A percentile compares a stretch with the other conserved stretches of the same genome.
Conservation (phyloP, 2,888 invertebrate species). For the Aproaerema taeniolella region DNA sequence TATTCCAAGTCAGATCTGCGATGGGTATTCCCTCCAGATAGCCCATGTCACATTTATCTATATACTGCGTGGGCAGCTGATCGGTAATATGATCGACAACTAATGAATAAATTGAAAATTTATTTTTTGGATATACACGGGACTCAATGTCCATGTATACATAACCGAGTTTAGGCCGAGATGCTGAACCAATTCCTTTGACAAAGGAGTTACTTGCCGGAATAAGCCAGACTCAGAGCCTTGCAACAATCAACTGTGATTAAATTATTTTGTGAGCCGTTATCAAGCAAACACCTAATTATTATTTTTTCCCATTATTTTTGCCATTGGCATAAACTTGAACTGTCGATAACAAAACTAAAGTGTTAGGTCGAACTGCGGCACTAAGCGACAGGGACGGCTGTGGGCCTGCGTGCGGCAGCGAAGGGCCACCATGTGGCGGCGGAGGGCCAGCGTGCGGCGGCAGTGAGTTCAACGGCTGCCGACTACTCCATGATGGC, state of each 20-base stretch:
- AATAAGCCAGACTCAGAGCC: not conserved
- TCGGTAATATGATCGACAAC: slow-evolving; percentile 16
- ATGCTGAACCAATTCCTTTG: not conserved
- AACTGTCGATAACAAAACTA: not conserved
- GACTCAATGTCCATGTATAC: slow-evolving; percentile 9
- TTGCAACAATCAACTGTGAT: not conserved
- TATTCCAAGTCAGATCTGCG: slow-evolving; percentile 12
- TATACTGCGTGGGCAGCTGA: slow-evolving; percentile 8
- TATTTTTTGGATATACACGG: slow-evolving; percentile 7
- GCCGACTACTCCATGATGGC: too few relatives aligned
- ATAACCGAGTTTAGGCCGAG: slow-evolving; percentile 2
- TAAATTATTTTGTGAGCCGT: not conserved
- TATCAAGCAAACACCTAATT: not conserved
- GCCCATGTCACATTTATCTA: not conserved
- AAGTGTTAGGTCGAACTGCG: not conserved
- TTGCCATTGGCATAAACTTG: not conserved
- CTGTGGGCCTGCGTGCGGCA: not conserved
- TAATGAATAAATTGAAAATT: slow-evolving; percentile 12
- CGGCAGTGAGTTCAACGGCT: too few relatives aligned
- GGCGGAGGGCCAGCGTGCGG: not conserved
- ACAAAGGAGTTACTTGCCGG: not conserved
- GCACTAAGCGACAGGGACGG: not conserved
- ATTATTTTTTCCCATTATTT: not conserved
- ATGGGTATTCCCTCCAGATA: slow-evolving; percentile 5
- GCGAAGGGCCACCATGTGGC: not conserved